Base-by-base conservation (phyloP, 2,113 vertebrate genomes). In the Notarius lentiginosus region DNA sequence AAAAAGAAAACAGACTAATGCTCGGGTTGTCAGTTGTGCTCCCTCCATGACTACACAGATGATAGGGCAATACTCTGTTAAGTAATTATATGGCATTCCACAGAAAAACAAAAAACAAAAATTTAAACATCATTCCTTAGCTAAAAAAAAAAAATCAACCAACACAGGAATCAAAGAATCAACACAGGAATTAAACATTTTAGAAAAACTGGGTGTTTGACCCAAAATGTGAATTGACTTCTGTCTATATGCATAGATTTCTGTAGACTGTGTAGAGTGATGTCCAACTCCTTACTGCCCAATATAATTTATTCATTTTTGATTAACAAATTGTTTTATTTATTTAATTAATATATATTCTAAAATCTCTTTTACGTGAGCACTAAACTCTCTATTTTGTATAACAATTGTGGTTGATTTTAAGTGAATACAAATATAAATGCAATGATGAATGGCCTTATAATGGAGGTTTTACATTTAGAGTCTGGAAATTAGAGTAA, bases 31-130 rank as follows among this genome's bases (percentile, higher is more conserved):
- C 92, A 91, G 87, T 91, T 90, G 91, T 94, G 94, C 93, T 95
- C 93, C 93, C 94, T 94, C 92, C 91, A 89, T 93, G 95, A 94
- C 95, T 94, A 93, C 91, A 92, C 91, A 92, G 90, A 94, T 92
- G 92, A 91, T 92, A 93, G 92, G 92, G 91, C 92, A 91, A 93
- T 92, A 91, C 79, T 87, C 83, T 86, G 82, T 90, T 93, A 91
- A 93, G 92, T 94, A 92, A 95, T 95, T 95, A 86, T 79, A 65
- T 56, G 75, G 53, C 84, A 85, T 91, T 79, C 87, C 75, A 90
- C 86, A 88, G 92, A 91, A 63, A 68, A 86, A 77, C 12, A 11
- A 15, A 73, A 22, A 18, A 0, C 10, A 73, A 72, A 9, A 47
- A 20, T 20, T 47, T 73, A 73, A 20, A 76, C 51, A 51, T 51